Base-by-base conservation (phyloP, 2,888 invertebrate genomes). In the Drosophila birchii region DNA sequence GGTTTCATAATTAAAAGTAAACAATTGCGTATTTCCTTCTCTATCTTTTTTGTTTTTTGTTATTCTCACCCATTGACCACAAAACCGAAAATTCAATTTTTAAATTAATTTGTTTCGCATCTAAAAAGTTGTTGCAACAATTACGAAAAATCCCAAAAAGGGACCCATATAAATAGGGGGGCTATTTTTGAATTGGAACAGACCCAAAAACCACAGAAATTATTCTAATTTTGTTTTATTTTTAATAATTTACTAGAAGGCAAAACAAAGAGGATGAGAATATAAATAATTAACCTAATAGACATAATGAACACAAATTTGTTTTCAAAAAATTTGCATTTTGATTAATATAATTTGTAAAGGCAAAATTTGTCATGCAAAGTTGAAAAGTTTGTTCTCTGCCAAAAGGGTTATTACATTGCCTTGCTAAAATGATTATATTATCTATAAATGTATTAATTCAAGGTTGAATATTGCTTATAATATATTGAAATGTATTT, bases 1-100 rank as follows among this genome's bases (percentile, higher is more conserved):
- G 89, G 80, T 85, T 75, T 85, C 73, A 88, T 89, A 86, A 86
- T 86, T 89, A 86, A 86, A 86, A 88, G 76, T 74, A 89, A 86
- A 86, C 86, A 88, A 69, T 74, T 68, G 62, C 49, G 18, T 64
- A 32, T 47, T 47, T 29, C 12, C 26, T 58, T 68, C 43, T 16
- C 3, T 60, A 14, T 57, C 64, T 70, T 44, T 16, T 67, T 59
- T 44, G 9, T 41, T 44, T 44, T 23, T 14, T 44, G 7, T 23
- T 23, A 23, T 44, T 44, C 23, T 44, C 23, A 23, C 16, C 23
- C 64, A 76, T 64, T 56, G 51, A 66, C 57, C 68, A 44, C 63
- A 51, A 60, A 67, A 47, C 54, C 45, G 43, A 64, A 71, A 77
- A 55, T 70, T 61, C 45, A 76, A 84, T 70, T 72, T 84, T 78